phyloP scores from a whole-genome alignment of 1,140 invertebrate species.

The Pseudomyrmex dendroicus region DNA sequence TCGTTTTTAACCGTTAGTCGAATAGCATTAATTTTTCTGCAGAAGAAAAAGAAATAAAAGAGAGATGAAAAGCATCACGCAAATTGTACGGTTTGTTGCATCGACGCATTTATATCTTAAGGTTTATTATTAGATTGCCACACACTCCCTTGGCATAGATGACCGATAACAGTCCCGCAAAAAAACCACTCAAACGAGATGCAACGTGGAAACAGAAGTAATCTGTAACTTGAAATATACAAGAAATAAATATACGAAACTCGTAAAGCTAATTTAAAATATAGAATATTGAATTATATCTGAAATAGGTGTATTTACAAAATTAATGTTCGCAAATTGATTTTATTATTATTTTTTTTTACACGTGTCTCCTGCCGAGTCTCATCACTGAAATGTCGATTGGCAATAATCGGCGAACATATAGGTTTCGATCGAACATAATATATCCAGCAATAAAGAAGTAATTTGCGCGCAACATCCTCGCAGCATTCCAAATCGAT shows the following conservation, averaged over 20 bases:
- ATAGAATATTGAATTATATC: neutral
- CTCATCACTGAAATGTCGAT: neutral
- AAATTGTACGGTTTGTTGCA: conserved; percentile 1
- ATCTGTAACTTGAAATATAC: neutral
- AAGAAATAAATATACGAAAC: neutral
- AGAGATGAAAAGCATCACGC: neutral
- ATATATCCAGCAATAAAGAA: conserved; percentile 12
- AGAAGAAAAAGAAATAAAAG: neutral
- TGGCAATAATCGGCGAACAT: conserved; percentile 19
- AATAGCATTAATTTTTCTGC: conserved; percentile 6
- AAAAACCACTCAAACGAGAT: neutral
- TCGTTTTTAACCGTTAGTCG: conserved; percentile 20
- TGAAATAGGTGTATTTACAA: neutral
- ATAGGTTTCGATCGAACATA: neutral
- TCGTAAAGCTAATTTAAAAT: neutral
- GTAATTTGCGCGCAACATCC: conserved; percentile 12
- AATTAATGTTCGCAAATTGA: neutral
- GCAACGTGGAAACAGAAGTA: neutral
- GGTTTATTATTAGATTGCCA: conserved; percentile 20
- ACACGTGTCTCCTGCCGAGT: too few species aligned
- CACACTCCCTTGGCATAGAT: neutral
- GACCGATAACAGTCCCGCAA: neutral
- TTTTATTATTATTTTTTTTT: neutral
- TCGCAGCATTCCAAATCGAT: conserved; percentile 8
- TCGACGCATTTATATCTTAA: conserved; percentile 12